Base-by-base conservation (phyloP, 2,113 vertebrate genomes). In the Halichoerus grypus region DNA sequence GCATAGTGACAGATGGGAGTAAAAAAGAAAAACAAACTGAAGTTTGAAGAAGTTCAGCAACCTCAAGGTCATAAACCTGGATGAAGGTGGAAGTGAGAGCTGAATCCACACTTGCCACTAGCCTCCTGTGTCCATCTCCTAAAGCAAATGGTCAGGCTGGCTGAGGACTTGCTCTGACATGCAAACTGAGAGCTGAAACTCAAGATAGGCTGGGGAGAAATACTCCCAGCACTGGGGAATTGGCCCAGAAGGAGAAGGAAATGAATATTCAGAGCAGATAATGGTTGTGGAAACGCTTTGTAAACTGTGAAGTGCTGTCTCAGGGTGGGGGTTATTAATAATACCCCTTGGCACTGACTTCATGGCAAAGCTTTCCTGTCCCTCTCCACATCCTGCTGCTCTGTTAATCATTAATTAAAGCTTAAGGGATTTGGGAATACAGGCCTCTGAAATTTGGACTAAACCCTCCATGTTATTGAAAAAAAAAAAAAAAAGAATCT, bases 381-480 rank as follows among this genome's bases (percentile, higher is more conserved):
- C 72, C 96, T 94, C 33, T 81, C 24, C 61, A 81, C 89, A 69
- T 88, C 97, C 95, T 72, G 42, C 91, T 95, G 94, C 98, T 82
- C 88, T 89, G 95, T 90, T 96, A 97, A 95, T 91, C 94, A 84
- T 95, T 96, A 98, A 96, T 98, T 98, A 98, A 98, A 98, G 97
- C 95, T 98, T 95, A 98, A 97, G 97, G 89, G 96, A 98, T 98
- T 98, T 97, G 87, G 92, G 97, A 92, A 96, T 95, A 89, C 69
- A 94, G 92, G 95, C 83, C 39, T 98, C 95, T 98, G 98, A 98
- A 98, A 98, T 98, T 97, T 97, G 98, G 95, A 98, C 95, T 98
- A 98, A 98, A 98, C 93, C 95, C 95, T 98, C 97, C 55, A 59
- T 98, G 98, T 97, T 98, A 98, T 77, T 97, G 95, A 16, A 72